Percentiles rank a stretch among this genome's conserved stretches.
These are phyloP conservation scores for Diarsia dahlii DNA, from an alignment of 2,888 invertebrate species.

Conservation along the genomic window DNA sequence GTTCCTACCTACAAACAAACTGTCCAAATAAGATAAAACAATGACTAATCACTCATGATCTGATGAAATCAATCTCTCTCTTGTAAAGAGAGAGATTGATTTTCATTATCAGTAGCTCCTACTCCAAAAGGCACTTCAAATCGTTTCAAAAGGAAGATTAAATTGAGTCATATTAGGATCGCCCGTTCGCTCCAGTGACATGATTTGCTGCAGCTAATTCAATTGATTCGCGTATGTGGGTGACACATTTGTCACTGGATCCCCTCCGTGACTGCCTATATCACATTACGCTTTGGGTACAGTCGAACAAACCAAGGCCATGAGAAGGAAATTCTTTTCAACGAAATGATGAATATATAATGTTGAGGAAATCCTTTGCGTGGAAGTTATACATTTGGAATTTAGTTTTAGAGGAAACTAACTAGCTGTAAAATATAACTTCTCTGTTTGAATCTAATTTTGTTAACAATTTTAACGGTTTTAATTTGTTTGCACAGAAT, in stretches of 20 bases:
- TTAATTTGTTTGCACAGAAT: too few species aligned
- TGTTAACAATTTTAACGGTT: too few species aligned
- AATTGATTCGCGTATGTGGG: slow-evolving; percentile 37
- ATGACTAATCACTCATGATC: background rate
- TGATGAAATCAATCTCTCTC: too few species aligned
- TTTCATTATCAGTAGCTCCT: background rate
- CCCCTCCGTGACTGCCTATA: slow-evolving; percentile 6
- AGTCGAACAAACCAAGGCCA: slow-evolving; percentile 1
- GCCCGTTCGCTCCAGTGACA: slow-evolving; percentile 15
- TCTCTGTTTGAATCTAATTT: too few species aligned
- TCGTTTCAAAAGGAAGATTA: slow-evolving; percentile 5
- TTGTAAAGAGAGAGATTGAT: background rate
- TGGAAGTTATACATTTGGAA: background rate
- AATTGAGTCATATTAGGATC: slow-evolving; percentile 6
- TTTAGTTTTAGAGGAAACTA: background rate
- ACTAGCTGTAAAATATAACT: too few species aligned
- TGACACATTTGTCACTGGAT: slow-evolving; percentile 32
- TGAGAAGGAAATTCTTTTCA: background rate
- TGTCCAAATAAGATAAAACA: background rate
- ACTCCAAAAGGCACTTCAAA: background rate
- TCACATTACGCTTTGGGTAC: background rate
- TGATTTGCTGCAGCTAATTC: slow-evolving; percentile 22
- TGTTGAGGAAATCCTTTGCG: background rate
- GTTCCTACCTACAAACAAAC: background rate
- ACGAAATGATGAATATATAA: background rate